Base-by-base conservation (phyloP, 2,113 vertebrate genomes). In the Ursus arctos region DNA sequence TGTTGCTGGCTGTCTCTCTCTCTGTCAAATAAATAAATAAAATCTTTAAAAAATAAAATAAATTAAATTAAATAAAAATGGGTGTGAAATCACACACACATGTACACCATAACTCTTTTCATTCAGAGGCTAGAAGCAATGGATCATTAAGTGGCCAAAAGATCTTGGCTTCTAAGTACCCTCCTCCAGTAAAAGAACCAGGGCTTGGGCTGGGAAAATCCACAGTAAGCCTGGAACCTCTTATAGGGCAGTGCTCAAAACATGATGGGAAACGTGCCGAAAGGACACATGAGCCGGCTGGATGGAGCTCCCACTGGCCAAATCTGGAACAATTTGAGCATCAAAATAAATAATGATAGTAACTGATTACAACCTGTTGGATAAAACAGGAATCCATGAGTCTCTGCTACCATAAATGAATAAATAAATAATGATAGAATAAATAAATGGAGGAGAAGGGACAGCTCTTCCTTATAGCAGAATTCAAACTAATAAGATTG, bases 301-400 rank as follows among this genome's bases (percentile, higher is more conserved):
- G 31, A 81, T 65, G 63, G 67, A 16, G 53, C 61, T 79, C 28
- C 81, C 9, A 13, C 51, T 40, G 63, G 40, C 33, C 43, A 95
- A 51, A 63, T 21, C 33, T 72, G 53, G n/a, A 82, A 43, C 28
- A 79, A 36, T 24, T 21, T n/a, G n/a, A n/a, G 6, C 19, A 67
- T 61, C 49, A 86, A 79, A 76, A 81, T 94, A 82, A 89, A 57
- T 80, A 51, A 77, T 28, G n/a, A 36, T 76, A 40, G 81, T 93
- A 63, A 76, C 7, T 88, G 9, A 31, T 51, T 71, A 69, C 36
- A 59, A 72, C 11, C 49, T 74, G 33, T 4, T 65, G 31, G 80
- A 31, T 61, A 26, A 86, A 33, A 53, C 3, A 57, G 19, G 71
- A 85, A 43, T 33, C 82, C 47, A 18, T 28, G 49, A 55, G 12